Conservation (phyloP, 2,888 invertebrate species). For the Campopleginae sp. region DNA sequence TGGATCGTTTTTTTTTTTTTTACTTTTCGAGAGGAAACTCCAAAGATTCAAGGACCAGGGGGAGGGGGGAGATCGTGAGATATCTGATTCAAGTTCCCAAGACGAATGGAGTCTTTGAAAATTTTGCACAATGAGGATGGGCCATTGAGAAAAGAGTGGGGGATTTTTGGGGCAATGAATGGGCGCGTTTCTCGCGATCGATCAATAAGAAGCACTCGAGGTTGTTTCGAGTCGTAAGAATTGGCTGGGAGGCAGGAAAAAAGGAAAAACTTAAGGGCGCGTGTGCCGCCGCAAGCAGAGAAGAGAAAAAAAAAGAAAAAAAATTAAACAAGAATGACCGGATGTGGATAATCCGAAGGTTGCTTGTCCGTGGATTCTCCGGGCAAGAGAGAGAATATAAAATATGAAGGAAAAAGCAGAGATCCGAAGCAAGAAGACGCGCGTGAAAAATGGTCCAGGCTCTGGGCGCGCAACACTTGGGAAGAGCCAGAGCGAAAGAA, state of each 20-base stretch:
- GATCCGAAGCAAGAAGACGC: slow-evolving; percentile 64
- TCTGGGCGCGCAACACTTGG: slow-evolving; percentile 72
- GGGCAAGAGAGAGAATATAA: slow-evolving; percentile 51
- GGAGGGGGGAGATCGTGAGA: slow-evolving; percentile 24
- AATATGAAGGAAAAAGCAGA: slow-evolving; percentile 58
- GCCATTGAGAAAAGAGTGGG: slow-evolving; percentile 44
- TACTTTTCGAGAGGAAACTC: neutral
- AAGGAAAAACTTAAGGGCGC: slow-evolving; percentile 67
- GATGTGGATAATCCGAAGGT: slow-evolving; percentile 80
- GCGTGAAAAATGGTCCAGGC: slow-evolving; percentile 76
- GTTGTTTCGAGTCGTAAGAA: slow-evolving; percentile 57
- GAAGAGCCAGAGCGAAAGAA: slow-evolving; percentile 60
- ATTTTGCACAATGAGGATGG: slow-evolving; percentile 57
- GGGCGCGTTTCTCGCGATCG: slow-evolving; percentile 69
- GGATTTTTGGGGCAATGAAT: slow-evolving; percentile 67
- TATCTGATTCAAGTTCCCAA: slow-evolving; percentile 56
- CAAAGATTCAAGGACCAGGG: slow-evolving; percentile 19
- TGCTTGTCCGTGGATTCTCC: slow-evolving; percentile 58
- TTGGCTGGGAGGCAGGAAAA: slow-evolving; percentile 70
- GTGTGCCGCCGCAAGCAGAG: slow-evolving; percentile 50
- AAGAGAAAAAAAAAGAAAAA: slow-evolving; percentile 71
- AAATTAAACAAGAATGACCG: slow-evolving; percentile 81
- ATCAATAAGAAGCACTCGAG: slow-evolving; percentile 79
- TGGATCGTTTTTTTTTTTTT: slow-evolving; percentile 10
- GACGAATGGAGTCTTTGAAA: slow-evolving; percentile 31